Base-by-base conservation (phyloP, 2,888 invertebrate genomes). In the Deilephila elpenor region DNA sequence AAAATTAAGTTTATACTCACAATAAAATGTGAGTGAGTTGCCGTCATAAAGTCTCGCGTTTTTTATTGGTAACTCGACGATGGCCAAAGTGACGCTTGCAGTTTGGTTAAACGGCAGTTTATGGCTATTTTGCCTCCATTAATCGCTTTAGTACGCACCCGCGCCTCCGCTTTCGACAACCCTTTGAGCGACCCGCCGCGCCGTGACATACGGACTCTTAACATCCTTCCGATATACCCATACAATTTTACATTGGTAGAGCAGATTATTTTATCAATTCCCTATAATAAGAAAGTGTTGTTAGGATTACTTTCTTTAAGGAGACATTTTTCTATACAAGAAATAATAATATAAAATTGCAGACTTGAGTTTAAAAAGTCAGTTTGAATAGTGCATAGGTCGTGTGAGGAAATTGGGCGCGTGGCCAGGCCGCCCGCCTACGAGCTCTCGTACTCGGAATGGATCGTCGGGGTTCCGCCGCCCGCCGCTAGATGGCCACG, bases 1-100 rank as follows among this genome's bases (percentile, higher is more conserved):
- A 94, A 94, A 94, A 94, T 94, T 94, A 93, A 93, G 93, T 94
- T 94, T 94, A 94, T 94, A 94, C 92, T 93, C 93, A 94, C 94
- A 94, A 94, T 94, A 94, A 94, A 94, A 94, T 93, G 94, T 93
- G 94, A 93, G 91, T 93, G 93, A 94, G 94, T 93, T 93, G 93
- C 93, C 93, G 93, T 94, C 94, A 94, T 94, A 94, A 94, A 94
- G 93, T 93, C 93, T 93, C 93, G 92, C 93, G 92, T 94, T 94
- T 94, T 94, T 94, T 94, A 94, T 94, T 93, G 91, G 92, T 92
- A 91, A 91, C 88, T 90, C 89, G 88, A 86, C 87, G 91, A 90
- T 91, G 92, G 91, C 86, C 91, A 90, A 88, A 86, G 92, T 94
- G 94, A 93, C 90, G 91, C 90, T 94, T 94, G 94, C 94, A 94